Evolutionary conservation across 2,113 vertebrate species (phyloP).

Genomic region (Anser cygnoides): DNA sequence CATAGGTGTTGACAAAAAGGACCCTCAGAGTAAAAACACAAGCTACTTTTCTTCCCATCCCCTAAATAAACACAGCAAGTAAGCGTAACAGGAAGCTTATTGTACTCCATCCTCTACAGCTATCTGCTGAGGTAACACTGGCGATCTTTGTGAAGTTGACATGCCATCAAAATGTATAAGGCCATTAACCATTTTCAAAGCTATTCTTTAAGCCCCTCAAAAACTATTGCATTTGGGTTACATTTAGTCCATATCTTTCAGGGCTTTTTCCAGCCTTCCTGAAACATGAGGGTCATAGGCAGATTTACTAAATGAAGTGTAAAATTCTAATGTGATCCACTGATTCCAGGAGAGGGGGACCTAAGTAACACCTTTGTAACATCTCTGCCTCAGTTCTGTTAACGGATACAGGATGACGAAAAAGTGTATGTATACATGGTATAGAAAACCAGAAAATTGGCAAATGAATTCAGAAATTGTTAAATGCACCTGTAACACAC

Average conservation of each 20-base stretch:
- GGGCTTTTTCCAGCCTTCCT: neutral
- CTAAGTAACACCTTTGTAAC: neutral
- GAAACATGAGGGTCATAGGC: neutral
- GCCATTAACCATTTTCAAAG: neutral
- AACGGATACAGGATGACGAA: neutral
- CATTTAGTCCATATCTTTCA: neutral
- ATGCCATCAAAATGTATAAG: neutral
- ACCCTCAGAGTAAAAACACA: neutral
- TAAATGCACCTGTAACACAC: neutral
- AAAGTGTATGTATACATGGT: neutral
- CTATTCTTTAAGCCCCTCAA: neutral
- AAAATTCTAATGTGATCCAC: neutral
- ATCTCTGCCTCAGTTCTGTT: neutral
- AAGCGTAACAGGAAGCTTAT: neutral
- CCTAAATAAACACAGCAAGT: neutral
- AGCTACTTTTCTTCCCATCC: neutral
- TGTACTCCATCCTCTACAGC: neutral
- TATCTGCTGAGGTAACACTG: neutral
- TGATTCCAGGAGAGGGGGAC: neutral
- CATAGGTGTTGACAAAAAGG: neutral
- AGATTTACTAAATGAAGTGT: neutral
- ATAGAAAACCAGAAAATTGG: neutral
- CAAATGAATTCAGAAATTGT: neutral
- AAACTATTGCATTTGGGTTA: neutral
- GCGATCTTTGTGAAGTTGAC: neutral